Conservation (phyloP, 2,888 invertebrate species). For the Scaptomyza reducta region DNA sequence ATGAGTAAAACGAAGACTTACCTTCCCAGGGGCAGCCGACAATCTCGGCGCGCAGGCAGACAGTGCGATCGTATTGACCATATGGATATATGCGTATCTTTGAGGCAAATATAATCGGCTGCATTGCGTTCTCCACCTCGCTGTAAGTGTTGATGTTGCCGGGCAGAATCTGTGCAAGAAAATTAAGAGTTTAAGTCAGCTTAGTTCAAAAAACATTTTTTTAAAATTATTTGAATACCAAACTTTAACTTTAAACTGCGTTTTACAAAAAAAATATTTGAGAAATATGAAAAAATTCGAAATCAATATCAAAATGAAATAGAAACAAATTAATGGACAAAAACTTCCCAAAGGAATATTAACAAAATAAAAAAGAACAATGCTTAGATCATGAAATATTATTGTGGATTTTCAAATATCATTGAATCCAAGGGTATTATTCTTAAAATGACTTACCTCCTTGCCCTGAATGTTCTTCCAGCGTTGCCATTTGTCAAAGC, state of each 20-base stretch:
- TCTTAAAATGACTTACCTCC: conserved; percentile 87
- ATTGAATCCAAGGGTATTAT: too few relatives aligned
- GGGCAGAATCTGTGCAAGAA: conserved; percentile 87
- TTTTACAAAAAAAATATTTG: too few relatives aligned
- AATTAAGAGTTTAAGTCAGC: not conserved
- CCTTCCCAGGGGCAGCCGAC: conserved; percentile 92
- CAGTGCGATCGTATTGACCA: conserved; percentile 90
- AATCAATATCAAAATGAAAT: too few relatives aligned
- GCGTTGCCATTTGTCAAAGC: conserved; percentile 89
- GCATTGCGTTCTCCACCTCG: conserved; percentile 89
- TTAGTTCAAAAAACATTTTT: too few relatives aligned
- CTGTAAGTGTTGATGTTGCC: conserved; percentile 93
- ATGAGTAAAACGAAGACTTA: conserved; percentile 84
- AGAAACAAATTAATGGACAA: too few relatives aligned
- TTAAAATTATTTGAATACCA: too few relatives aligned
- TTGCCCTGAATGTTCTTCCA: conserved; percentile 90
- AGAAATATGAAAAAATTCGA: too few relatives aligned
- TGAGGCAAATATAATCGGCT: conserved; percentile 91
- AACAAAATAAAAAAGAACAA: too few relatives aligned
- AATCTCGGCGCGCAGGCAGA: conserved; percentile 92
- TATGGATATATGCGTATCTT: conserved; percentile 92
- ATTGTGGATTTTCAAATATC: too few relatives aligned
- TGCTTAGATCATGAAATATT: too few relatives aligned
- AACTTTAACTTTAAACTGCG: too few relatives aligned
- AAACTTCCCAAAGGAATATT: too few relatives aligned